A percentile compares a stretch with the other conserved stretches of the same genome.
Conservation (phyloP, 2,797 vertebrate species). For the Acrossocheilus wenchowensis region DNA sequence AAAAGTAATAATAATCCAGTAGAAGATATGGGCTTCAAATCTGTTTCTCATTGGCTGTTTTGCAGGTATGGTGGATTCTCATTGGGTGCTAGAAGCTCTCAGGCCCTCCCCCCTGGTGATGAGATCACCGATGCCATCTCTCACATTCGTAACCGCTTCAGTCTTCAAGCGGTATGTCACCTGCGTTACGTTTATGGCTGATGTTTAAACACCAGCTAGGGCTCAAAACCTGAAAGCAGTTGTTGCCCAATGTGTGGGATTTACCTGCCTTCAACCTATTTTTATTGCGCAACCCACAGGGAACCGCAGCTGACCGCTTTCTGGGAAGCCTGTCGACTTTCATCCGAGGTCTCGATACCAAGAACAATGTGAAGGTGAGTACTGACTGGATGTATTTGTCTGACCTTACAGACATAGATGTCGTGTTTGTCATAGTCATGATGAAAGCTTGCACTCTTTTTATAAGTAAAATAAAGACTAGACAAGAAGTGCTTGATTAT, state of each 20-base stretch:
- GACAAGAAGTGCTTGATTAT: neutral
- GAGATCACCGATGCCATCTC: slow-evolving; percentile 86
- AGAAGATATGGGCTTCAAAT: neutral
- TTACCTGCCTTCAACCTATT: neutral
- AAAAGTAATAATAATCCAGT: neutral
- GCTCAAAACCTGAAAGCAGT: neutral
- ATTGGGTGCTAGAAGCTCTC: slow-evolving; percentile 86
- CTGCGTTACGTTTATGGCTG: neutral
- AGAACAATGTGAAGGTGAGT: slow-evolving; percentile 94
- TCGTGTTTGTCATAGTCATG: neutral
- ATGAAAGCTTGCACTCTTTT: neutral
- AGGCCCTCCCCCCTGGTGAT: slow-evolving; percentile 79
- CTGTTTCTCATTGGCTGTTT: slow-evolving; percentile 23
- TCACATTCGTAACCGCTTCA: slow-evolving; percentile 85
- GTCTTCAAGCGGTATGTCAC: slow-evolving; percentile 82
- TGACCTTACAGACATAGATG: neutral
- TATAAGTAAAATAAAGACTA: neutral
- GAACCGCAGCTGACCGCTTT: slow-evolving; percentile 90
- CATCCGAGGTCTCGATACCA: slow-evolving; percentile 90
- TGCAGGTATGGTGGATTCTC: slow-evolving; percentile 96
- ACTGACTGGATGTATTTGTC: neutral
- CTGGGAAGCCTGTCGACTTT: slow-evolving; percentile 88
- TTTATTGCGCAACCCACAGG: slow-evolving; percentile 73
- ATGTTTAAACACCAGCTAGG: neutral
- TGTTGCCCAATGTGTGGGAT: slow-evolving; percentile 6